These are phyloP conservation scores for Squalus acanthias DNA, from an alignment of 2,797 vertebrate genomes.

Conservation along the genomic window DNA sequence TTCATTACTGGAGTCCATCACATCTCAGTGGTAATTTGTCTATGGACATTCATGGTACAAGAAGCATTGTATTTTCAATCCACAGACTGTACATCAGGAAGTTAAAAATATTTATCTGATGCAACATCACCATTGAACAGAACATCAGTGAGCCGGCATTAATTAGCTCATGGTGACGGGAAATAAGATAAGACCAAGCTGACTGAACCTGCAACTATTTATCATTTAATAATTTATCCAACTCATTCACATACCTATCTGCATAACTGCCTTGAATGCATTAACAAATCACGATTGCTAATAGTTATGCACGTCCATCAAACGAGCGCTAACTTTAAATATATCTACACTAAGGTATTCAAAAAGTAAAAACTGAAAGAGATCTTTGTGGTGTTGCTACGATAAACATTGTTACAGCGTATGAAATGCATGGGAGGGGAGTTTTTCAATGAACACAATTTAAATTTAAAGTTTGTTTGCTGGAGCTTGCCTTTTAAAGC, in stretches of 20 bases:
- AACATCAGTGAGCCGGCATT: neutral
- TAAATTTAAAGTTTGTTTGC: neutral
- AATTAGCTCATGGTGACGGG: neutral
- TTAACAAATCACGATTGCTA: neutral
- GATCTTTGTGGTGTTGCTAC: neutral
- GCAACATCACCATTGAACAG: neutral
- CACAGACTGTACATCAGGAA: neutral
- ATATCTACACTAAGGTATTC: neutral
- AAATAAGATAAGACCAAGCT: neutral
- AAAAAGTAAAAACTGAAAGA: neutral
- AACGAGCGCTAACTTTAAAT: neutral
- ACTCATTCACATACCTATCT: neutral
- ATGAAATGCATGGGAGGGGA: neutral
- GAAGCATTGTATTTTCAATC: neutral
- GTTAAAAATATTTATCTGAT: slow-evolving; percentile 7
- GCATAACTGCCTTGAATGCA: neutral
- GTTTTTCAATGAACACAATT: neutral
- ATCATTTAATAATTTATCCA: neutral
- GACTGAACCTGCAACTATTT: neutral
- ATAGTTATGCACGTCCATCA: neutral
- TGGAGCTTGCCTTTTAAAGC: neutral
- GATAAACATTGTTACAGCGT: neutral
- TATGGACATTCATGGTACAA: neutral
- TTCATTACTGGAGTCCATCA: neutral
- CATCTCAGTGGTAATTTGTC: neutral